Conservation (phyloP, 2,888 invertebrate species). For the Odontocolon sp. region DNA sequence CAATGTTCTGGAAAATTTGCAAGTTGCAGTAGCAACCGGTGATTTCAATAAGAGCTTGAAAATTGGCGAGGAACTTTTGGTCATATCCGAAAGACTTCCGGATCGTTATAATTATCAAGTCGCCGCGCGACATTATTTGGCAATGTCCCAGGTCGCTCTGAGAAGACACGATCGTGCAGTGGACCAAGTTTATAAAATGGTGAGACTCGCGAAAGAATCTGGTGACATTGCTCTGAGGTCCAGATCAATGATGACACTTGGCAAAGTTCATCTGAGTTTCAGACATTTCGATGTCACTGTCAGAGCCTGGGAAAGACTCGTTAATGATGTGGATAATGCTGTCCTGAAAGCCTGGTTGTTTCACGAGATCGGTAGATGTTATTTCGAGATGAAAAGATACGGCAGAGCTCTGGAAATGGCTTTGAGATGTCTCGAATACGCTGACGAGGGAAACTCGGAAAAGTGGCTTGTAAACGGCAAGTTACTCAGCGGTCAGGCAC, state of each 20-base stretch:
- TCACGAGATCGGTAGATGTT: constrained; percentile 72
- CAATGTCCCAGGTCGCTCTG: constrained; percentile 67
- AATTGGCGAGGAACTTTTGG: constrained; percentile 67
- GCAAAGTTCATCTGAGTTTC: constrained; percentile 74
- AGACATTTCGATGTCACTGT: constrained; percentile 72
- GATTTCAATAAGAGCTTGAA: constrained; percentile 61
- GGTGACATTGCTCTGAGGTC: constrained; percentile 60
- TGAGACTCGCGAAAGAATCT: constrained; percentile 65
- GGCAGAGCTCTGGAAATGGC: constrained; percentile 65
- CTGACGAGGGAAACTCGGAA: constrained; percentile 63
- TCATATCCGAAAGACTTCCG: constrained; percentile 54
- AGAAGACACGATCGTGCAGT: constrained; percentile 74
- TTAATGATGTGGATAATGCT: constrained; percentile 56
- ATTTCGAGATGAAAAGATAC: constrained; percentile 70
- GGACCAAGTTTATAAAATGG: constrained; percentile 66
- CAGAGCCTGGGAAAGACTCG: constrained; percentile 69
- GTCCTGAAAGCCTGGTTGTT: constrained; percentile 67
- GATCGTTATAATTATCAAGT: constrained; percentile 66
- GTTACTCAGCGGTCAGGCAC: constrained; percentile 70
- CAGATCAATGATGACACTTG: constrained; percentile 69
- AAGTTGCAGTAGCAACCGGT: constrained; percentile 63
- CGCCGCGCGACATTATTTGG: constrained; percentile 67
- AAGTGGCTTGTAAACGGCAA: constrained; percentile 74
- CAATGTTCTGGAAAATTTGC: constrained; percentile 62
- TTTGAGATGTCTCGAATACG: constrained; percentile 63